A percentile compares a stretch with the other conserved stretches of the same genome.
Conservation (phyloP, 2,113 vertebrate genomes). For the Neolamprologus caudopunctatus region DNA sequence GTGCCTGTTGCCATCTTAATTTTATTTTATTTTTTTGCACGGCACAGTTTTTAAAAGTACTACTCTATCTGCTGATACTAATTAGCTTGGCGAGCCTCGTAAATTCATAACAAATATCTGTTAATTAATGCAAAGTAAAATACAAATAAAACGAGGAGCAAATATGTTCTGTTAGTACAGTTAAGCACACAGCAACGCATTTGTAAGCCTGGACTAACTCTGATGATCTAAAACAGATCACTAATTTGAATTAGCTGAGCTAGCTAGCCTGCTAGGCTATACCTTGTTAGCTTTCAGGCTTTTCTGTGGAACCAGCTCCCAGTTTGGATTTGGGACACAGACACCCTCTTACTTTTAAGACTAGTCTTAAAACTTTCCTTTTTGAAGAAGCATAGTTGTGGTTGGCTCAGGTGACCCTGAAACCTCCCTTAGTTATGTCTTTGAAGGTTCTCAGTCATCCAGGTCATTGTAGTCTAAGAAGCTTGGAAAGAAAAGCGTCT, state of each 20-base stretch:
- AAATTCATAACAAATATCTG: background rate
- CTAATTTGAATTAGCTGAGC: background rate
- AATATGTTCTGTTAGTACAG: fast-evolving
- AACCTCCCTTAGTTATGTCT: background rate
- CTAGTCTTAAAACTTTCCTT: background rate
- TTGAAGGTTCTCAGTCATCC: no score
- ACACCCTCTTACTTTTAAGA: background rate
- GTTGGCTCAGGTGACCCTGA: background rate
- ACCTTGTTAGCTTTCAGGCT: background rate
- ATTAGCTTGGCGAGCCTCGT: fast-evolving
- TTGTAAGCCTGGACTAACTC: background rate
- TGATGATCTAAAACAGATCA: background rate
- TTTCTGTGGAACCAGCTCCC: background rate
- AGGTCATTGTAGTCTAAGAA: background rate
- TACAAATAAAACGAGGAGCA: background rate
- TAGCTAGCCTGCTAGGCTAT: background rate
- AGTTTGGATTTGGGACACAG: background rate
- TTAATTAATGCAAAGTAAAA: background rate
- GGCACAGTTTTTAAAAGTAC: background rate
- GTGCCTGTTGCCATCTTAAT: background rate
- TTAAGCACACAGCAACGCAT: background rate
- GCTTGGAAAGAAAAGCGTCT: background rate
- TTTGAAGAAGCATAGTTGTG: background rate
- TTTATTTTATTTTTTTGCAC: background rate
- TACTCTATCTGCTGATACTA: background rate